Evolutionary conservation across 2,888 invertebrate genomes (phyloP).

Genomic region (Salpingus planirostris): DNA sequence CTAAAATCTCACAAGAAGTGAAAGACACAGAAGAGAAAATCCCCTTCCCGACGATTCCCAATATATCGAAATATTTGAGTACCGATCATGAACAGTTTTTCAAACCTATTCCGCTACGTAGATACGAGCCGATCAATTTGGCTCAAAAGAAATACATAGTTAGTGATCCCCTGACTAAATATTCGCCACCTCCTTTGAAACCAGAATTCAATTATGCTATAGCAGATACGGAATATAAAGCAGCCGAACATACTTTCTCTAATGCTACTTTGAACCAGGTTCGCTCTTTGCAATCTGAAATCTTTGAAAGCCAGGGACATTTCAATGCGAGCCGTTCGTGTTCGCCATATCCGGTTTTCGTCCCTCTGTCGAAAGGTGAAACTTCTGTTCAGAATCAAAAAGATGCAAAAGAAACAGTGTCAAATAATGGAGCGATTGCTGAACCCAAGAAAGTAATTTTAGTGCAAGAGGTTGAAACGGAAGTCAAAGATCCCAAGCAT

Average conservation of each 20-base stretch:
- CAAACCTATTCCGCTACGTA: conserved; percentile 19
- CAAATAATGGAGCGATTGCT: conserved; percentile 4
- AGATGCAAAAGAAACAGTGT: background rate
- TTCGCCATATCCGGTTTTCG: conserved; percentile 32
- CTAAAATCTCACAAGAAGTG: conserved; percentile 5
- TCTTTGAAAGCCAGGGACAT: conserved; percentile 39
- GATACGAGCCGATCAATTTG: conserved; percentile 24
- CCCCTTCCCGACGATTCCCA: conserved; percentile 30
- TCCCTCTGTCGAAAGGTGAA: conserved; percentile 22
- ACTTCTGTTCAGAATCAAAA: conserved; percentile 2
- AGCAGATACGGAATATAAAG: conserved; percentile 23
- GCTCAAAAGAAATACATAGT: conserved; percentile 25
- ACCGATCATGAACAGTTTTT: conserved; percentile 20
- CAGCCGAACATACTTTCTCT: conserved; percentile 26
- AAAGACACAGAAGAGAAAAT: conserved; percentile 1
- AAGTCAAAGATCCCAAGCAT: conserved; percentile 21
- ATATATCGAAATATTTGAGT: conserved; percentile 28
- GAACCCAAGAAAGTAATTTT: conserved; percentile 18
- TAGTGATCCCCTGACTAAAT: conserved; percentile 13
- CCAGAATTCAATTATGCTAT: conserved; percentile 34
- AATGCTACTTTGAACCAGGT: conserved; percentile 19
- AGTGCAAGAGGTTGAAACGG: conserved; percentile 16
- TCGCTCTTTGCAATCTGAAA: conserved; percentile 33
- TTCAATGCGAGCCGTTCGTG: conserved; percentile 33
- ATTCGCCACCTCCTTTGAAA: conserved; percentile 17